Evolutionary conservation across 2,113 vertebrate species (phyloP).

Genomic region (Origma solitaria): DNA sequence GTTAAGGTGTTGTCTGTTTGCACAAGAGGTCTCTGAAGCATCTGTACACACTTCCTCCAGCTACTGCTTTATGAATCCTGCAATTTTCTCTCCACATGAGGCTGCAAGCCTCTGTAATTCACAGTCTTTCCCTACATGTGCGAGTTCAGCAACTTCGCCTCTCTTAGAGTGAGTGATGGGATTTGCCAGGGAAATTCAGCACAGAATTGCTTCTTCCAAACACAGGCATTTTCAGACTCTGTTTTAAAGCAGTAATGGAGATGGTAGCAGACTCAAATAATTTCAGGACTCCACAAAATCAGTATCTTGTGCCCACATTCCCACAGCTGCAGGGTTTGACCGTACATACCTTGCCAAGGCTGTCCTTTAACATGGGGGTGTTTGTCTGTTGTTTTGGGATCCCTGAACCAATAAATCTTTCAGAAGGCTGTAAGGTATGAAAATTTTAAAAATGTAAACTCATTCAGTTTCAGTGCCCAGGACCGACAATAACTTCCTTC

Average conservation of each 20-base stretch:
- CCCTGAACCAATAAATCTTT: background rate
- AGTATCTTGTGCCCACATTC: background rate
- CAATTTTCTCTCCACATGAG: background rate
- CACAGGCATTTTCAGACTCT: background rate
- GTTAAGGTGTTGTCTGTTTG: background rate
- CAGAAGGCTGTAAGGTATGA: background rate
- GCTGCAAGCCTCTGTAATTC: constrained; percentile 12
- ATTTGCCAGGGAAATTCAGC: background rate
- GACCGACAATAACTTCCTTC: background rate
- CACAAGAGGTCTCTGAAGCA: constrained; percentile 22
- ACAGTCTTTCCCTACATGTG: background rate
- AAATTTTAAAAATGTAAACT: background rate
- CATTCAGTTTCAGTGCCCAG: background rate
- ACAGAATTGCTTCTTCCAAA: constrained; percentile 9
- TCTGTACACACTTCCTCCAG: background rate
- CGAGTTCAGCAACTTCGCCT: background rate
- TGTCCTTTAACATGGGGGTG: background rate
- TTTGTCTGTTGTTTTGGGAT: background rate
- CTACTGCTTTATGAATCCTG: constrained; percentile 33
- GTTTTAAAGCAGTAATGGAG: background rate
- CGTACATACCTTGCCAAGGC: background rate
- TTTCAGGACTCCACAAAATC: background rate
- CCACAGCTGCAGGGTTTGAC: background rate
- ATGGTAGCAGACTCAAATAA: background rate
- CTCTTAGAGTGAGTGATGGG: background rate